Evolutionary conservation across 1,140 invertebrate species (phyloP), one percentile per base, ranked within the genome.

Genomic region (Nebria ingens): DNA sequence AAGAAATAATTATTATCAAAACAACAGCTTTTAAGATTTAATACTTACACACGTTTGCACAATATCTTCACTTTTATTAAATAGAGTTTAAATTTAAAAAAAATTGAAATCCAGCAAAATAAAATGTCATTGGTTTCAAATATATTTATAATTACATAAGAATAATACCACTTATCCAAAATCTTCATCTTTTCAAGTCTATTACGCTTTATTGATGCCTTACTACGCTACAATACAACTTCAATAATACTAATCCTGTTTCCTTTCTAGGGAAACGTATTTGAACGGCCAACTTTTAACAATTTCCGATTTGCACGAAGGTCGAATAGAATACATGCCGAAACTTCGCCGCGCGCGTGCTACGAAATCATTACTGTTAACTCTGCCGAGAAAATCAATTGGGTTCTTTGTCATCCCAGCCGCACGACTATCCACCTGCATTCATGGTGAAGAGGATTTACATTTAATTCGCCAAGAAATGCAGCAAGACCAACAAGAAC

Each of bases 391-490:
- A 34, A 57, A 60, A 51, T 64, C 66, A 1, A 60, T 70, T 11
- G 64, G 58, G 1, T 69, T 69, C 52, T 69, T 65, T 56, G 65
- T 70, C 9, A 52, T 70, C 17, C 65, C 65, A 6, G 62, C 58
- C 20, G 68, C 64, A 15, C 59, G 60, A 34, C 56, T 62, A 34
- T 56, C 65, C 13, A 56, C 62, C 9, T 70, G 68, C 38, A 62
- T 61, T 0, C 49, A 62, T 6, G 55, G 62, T 19, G 63, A 68
- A 56, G 59, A 62, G 15, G 64, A 67, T 25, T 56, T 59, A 3
- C 52, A 60, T 22, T 38, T 57, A n/a, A 50, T 67, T 13, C 45
- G 65, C 17, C 54, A 64, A 59, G 63, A 68, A 54, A 68, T 67
- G 13, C 51, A 58, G 15, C 55, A 63, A n/a, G 62, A 64, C 52